These are phyloP conservation scores for Acleris literana DNA, from an alignment of 2,888 invertebrate genomes.

Conservation along the genomic window DNA sequence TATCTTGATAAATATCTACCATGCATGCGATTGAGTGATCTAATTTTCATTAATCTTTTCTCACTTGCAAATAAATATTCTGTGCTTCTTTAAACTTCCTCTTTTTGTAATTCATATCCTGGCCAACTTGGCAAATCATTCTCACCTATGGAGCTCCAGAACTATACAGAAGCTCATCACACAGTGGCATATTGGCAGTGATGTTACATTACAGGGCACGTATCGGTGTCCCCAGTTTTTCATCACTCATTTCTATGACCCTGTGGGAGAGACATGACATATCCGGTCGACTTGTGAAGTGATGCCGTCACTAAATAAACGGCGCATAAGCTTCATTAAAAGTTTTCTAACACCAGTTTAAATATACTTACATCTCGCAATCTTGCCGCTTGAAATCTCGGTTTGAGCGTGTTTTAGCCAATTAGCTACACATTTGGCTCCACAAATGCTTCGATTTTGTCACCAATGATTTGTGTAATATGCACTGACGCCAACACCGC, in stretches of 20 bases:
- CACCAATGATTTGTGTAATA: conserved; percentile 19
- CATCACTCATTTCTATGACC: conserved; percentile 1
- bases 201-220: no score
- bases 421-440: background rate
- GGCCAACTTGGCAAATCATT: no score
- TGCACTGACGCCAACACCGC: conserved; percentile 2
- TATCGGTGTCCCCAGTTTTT: no score
- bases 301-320: background rate
- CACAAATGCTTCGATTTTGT: conserved; percentile 21
- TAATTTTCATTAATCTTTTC: conserved; percentile 17
- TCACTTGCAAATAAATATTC: background rate
- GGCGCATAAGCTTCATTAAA: background rate
- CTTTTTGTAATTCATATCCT: no score
- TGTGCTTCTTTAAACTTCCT: no score
- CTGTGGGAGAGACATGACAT: background rate
- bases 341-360: background rate
- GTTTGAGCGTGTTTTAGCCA: no score
- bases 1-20: conserved; percentile 18
- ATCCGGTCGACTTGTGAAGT: background rate
- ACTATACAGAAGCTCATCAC: no score
- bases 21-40: conserved; percentile 27
- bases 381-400: no score
- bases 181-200: no score
- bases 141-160: no score
- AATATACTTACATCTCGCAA: background rate